Evolutionary conservation across 2,888 invertebrate species (phyloP), one percentile per base, ranked within the genome.

Genomic region (Drosophila gaucha): DNA sequence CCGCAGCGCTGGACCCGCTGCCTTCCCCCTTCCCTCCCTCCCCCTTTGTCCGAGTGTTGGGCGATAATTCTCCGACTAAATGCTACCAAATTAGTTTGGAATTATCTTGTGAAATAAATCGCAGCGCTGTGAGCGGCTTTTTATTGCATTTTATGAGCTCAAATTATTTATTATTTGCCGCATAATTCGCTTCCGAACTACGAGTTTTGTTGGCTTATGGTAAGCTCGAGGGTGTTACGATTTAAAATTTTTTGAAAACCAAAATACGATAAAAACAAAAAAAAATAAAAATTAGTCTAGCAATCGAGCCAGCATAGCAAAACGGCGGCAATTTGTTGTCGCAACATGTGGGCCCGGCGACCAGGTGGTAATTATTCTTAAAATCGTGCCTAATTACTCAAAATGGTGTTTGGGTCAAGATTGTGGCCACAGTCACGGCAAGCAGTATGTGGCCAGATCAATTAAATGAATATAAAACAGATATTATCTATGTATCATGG

Each of bases 121-220:
- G 80, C 65, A 43, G 36, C 51, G 67, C 73, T 52, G 63, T 67
- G 65, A 73, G 85, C 74, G 72, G 59, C 55, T 63, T 80, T 80
- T 84, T 83, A 86, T 86, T 75, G 80, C 74, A 74, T 82, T 86
- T 82, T 85, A 82, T 82, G 82, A 79, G 76, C 76, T 24, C 59
- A 79, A 86, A 87, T 83, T 88, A 84, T 86, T 86, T 86, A 84
- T 78, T 80, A 83, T 86, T 88, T 84, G 72, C 70, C 55, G 69
- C 71, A 69, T 74, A 84, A 86, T 85, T 80, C 55, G 88, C 88
- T 85, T 86, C 85, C 85, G 88, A 85, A 78, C 79, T 87, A 69
- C 72, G 71, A 84, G 62, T 52, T n/a, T 66, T 63, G 57, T 78
- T 59, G n/a, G 55, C 63, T 71, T 58, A 66, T 46, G 55, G 14